Evolutionary conservation across 1,140 invertebrate species (phyloP), one percentile per base, ranked within the genome.

Genomic region (Heterodera schachtii): DNA sequence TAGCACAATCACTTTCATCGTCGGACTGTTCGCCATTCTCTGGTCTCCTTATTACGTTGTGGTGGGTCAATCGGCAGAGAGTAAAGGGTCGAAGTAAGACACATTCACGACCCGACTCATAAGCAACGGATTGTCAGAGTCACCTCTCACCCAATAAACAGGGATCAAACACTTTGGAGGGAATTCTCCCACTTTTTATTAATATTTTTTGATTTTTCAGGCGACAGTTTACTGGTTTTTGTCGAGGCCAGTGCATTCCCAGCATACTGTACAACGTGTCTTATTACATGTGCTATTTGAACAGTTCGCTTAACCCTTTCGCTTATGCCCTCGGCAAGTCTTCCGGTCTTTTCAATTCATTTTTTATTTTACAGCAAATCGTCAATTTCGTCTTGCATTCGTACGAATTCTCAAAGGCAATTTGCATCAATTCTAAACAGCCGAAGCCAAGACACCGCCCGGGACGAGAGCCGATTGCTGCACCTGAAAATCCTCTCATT

Each of bases 331-430:
- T 99, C 75, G 76, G 76, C 47, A 78, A 69, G 66, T 16, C 21
- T 66, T 69, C 43, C 3, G 21, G 16, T 52, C 44, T 57, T 76
- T n/a, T 21, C 9, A 19, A 5, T 3, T 9, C 9, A 21, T 78
- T 78, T 11, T 49, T 11, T 78, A 69, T 52, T 8, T 78, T 78
- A 9, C 46, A 78, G 97, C 97, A 80, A 99, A 99, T 92, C 95
- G 97, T 89, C 97, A 99, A 91, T 99, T 99, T 91, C 98, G 99
- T 91, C 96, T 97, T 90, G 97, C 97, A 57, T 98, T 99, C 90
- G 95, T 94, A 70, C 93, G 96, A 86, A 94, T 98, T 84, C 92
- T 98, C n/a, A 78, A 79, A 13, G 88, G 88, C 75, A 89, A 89
- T 81, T 88, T 89, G 8, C 44, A 31, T 31, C 31, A 31, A 31